A percentile compares a stretch with the other conserved stretches of the same genome.
These are phyloP conservation scores for Gyrodactylus bullatarudis DNA, from an alignment of 1,140 invertebrate genomes.

Conservation along the genomic window DNA sequence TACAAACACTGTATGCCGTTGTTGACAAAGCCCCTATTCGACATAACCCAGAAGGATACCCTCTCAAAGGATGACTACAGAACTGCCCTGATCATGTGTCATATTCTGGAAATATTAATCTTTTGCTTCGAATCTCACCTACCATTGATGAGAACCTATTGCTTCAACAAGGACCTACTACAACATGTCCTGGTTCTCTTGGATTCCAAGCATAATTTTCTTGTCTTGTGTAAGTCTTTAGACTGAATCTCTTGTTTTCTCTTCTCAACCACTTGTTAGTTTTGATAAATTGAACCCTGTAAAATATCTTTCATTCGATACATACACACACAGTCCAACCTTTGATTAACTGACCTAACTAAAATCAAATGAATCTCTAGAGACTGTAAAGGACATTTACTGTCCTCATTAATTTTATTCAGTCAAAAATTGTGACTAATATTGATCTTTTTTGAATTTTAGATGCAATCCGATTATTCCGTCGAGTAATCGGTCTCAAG, in stretches of 20 bases:
- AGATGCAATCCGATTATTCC: constrained; percentile 64
- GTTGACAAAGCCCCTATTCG: constrained; percentile 50
- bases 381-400: too few relatives aligned
- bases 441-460: constrained; percentile 12
- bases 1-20: constrained; percentile 90
- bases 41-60: constrained; percentile 50
- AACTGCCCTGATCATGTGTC: constrained; percentile 60
- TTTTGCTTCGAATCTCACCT: constrained; percentile 99
- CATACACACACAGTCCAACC: too few relatives aligned
- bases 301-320: too few relatives aligned
- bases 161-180: constrained; percentile 75
- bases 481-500: constrained; percentile 77
- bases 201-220: constrained; percentile 84
- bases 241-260: constrained; percentile 26
- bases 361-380: too few relatives aligned
- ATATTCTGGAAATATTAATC: constrained; percentile 73
- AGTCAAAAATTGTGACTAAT: neutral
- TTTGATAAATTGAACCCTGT: too few relatives aligned
- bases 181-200: constrained; percentile 68
- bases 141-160: constrained; percentile 89
- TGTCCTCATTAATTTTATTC: too few relatives aligned
- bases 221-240: constrained; percentile 32
- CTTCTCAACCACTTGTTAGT: neutral
- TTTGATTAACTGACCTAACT: too few relatives aligned
- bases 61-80: constrained; percentile 48